Percentiles rank a stretch among this genome's conserved stretches.
phyloP scores from a whole-genome alignment of 2,888 invertebrate genomes.

The Argynnis bischoffii region DNA sequence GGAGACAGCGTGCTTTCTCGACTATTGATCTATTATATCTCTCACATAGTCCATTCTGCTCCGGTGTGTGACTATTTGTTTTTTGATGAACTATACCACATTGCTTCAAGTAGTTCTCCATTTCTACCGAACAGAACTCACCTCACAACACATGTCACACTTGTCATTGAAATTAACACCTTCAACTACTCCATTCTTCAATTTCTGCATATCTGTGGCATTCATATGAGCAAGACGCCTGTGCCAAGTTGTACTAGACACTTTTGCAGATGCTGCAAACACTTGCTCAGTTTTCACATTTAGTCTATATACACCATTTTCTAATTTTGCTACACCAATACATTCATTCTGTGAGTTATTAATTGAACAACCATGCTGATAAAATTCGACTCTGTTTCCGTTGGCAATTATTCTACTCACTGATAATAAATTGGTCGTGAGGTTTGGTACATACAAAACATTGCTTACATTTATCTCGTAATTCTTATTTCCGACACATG shows the following conservation, averaged over 20 bases:
- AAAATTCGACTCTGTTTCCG: constrained; percentile 34
- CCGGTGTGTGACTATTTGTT: constrained; percentile 2
- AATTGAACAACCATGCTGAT: constrained; percentile 32
- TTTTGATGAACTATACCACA: constrained; percentile 28
- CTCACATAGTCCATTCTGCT: constrained; percentile 12
- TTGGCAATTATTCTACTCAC: constrained; percentile 35
- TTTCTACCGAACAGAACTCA: constrained; percentile 22
- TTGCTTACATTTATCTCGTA: constrained; percentile 28
- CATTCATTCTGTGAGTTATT: constrained; percentile 32
- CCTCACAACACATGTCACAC: constrained; percentile 13
- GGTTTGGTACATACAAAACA: constrained; percentile 39
- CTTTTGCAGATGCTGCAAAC: constrained; percentile 22
- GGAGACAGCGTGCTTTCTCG: too few relatives aligned
- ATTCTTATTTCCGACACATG: too few relatives aligned
- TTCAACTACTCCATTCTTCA: constrained; percentile 5
- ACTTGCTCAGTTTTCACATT: constrained; percentile 14
- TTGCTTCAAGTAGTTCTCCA: constrained; percentile 26
- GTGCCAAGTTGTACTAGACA: constrained; percentile 5
- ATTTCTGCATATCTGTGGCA: not conserved
- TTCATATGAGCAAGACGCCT: constrained; percentile 2
- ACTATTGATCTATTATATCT: not conserved
- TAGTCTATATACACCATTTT: constrained; percentile 31
- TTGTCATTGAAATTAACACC: not conserved
- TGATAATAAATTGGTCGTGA: constrained; percentile 40
- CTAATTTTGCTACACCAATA: constrained; percentile 27